phyloP scores from a whole-genome alignment of 2,113 vertebrate species.

The Lasiurus borealis region DNA sequence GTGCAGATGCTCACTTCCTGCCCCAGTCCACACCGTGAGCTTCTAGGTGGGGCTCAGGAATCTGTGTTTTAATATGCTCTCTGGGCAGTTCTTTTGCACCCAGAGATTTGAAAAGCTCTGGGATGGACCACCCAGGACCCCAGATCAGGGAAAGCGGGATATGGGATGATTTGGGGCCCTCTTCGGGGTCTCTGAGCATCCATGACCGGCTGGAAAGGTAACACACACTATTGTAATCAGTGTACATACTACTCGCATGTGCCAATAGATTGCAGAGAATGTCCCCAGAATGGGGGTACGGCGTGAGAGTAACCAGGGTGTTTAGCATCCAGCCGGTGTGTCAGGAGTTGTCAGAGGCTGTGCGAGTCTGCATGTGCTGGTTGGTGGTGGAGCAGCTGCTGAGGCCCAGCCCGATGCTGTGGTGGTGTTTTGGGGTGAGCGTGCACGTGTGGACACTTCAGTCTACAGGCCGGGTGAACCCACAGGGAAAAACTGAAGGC shows the following conservation, averaged over 20 bases:
- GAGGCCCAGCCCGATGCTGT: not conserved
- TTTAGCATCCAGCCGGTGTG: not conserved
- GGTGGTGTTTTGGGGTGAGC: not conserved
- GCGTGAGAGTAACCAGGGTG: not conserved
- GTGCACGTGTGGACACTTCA: too few relatives aligned
- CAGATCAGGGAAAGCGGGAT: not conserved
- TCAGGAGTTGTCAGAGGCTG: not conserved
- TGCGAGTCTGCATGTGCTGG: not conserved
- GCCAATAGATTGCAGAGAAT: not conserved
- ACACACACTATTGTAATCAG: not conserved
- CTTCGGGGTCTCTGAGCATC: not conserved
- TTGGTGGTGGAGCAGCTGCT: not conserved
- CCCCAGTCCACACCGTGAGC: not conserved
- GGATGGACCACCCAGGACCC: not conserved
- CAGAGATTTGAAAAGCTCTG: not conserved
- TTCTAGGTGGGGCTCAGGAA: not conserved
- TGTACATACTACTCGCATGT: accelerated
- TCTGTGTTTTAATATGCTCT: not conserved
- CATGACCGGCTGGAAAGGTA: not conserved
- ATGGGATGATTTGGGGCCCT: too few relatives aligned
- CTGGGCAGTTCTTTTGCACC: not conserved
- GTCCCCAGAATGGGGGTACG: not conserved
- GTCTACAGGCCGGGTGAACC: not conserved
- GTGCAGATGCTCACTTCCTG: not conserved
- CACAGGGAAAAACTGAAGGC: not conserved